Conservation (phyloP, 2,113 vertebrate genomes). For the Bolborhynchus lineola region DNA sequence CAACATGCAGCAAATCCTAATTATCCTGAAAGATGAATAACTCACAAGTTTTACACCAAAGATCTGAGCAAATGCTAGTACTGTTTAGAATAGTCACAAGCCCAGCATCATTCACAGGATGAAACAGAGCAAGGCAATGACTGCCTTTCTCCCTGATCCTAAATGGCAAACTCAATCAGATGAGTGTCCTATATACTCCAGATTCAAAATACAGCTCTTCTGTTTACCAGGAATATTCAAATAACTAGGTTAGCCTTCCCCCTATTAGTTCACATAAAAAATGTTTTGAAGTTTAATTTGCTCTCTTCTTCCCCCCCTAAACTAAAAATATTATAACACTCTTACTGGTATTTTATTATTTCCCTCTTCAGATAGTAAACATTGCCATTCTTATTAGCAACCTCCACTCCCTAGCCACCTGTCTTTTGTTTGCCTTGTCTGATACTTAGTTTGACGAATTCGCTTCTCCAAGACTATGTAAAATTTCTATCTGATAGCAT, state of each 20-base stretch:
- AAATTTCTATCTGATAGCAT: not conserved
- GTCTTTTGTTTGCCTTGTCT: not conserved
- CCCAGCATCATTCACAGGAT: not conserved
- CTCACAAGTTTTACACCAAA: not conserved
- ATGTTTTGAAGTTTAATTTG: not conserved
- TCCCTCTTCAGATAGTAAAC: not conserved
- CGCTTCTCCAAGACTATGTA: not conserved
- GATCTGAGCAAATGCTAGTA: not conserved
- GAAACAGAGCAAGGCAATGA: not conserved
- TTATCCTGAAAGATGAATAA: not conserved
- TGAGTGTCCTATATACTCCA: not conserved
- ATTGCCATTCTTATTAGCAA: not conserved
- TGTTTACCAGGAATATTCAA: not conserved
- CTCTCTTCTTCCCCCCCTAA: not conserved
- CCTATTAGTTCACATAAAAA: not conserved
- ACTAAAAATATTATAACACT: not conserved
- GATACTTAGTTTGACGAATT: not conserved
- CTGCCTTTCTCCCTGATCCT: not conserved
- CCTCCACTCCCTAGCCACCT: not conserved
- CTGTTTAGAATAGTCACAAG: not conserved
- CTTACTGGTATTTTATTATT: not conserved
- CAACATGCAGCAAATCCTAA: not conserved
- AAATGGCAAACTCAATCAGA: not conserved
- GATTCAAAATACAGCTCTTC: not conserved
- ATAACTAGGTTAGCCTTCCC: not conserved